Evolutionary conservation across 2,888 invertebrate species (phyloP), one percentile per base, ranked within the genome.

Genomic region (Abscondita cerata): DNA sequence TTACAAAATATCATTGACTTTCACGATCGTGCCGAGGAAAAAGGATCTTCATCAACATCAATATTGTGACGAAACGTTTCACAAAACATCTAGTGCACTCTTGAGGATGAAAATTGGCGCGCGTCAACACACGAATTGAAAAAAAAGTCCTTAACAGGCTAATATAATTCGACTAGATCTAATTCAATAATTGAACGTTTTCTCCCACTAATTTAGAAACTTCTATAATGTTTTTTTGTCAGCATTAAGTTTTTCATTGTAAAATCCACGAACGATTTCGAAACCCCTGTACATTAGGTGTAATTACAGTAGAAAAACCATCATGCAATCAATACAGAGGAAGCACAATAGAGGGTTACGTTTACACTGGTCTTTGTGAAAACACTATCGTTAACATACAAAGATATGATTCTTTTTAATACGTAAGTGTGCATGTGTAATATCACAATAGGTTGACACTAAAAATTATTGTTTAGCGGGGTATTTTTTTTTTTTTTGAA

Each of bases 381-480:
- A 53, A 67, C 53, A 64, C 50, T 50, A 44, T 55, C 58, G 38
- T 60, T 59, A 55, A 62, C 48, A 66, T 71, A 74, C 70, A 74
- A 73, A 74, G 78, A 78, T 78, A 78, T 78, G 78, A 77, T 75
- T 76, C 70, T 70, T 55, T 13, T 15, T 57, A n/a, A 61, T 59
- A 52, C 62, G 60, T 50, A 71, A 50, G 50, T 71, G 73, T 74
- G 76, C 75, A 74, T 73, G 73, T 73, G 74, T 77, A 72, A 76
- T 79, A 79, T 79, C 79, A 79, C 79, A 79, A 77, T 77, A 74
- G 76, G 76, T 72, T 72, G 67, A 72, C 70, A 68, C 58, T 62
- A 59, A 59, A 41, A 68, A 67, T 63, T 63, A 67, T 68, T 66
- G 11, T 19, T 13, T 50, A 50, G n/a, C 15, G n/a, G 47, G 18